phyloP scores from a whole-genome alignment of 2,797 vertebrate species.

The Orestias chungarensis region DNA sequence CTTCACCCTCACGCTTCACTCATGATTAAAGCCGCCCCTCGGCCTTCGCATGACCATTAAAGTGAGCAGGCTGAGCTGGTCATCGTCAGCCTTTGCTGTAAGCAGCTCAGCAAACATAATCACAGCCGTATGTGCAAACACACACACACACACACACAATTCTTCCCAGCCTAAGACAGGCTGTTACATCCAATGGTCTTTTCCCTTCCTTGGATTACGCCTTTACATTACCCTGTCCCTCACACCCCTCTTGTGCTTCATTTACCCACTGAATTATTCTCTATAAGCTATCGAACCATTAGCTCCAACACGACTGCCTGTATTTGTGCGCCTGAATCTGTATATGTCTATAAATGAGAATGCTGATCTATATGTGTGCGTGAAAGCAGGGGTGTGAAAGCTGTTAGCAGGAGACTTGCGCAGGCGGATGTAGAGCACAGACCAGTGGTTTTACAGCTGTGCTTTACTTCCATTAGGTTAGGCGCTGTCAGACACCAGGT shows the following conservation, averaged over 20 bases:
- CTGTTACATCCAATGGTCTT: conserved; percentile 63
- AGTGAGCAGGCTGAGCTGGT: conserved; percentile 59
- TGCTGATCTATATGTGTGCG: conserved; percentile 32
- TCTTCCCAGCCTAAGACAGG: conserved; percentile 62
- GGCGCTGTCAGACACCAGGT: conserved; percentile 68
- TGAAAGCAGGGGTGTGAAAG: conserved; percentile 46
- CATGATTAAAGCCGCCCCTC: conserved; percentile 61
- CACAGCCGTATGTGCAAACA: conserved; percentile 59
- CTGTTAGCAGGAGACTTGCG: conserved; percentile 57
- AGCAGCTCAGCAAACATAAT: conserved; percentile 73
- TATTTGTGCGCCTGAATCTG: conserved; percentile 44
- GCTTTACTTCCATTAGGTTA: conserved; percentile 76
- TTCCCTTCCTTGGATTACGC: conserved; percentile 69
- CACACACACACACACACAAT: conserved; percentile 44
- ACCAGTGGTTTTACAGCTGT: conserved; percentile 77
- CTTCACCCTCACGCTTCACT: conserved; percentile 15
- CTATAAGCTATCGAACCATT: conserved; percentile 65
- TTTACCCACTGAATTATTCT: conserved; percentile 53
- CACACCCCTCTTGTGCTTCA: conserved; percentile 8
- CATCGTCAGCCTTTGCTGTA: conserved; percentile 70
- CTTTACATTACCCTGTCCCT: conserved; percentile 61
- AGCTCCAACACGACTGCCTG: conserved; percentile 33
- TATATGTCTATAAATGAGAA: conserved; percentile 36
- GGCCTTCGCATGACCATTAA: conserved; percentile 52
- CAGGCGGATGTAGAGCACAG: conserved; percentile 66